Evolutionary conservation across 2,113 vertebrate species (phyloP).

Genomic region (Peromyscus polionotus): DNA sequence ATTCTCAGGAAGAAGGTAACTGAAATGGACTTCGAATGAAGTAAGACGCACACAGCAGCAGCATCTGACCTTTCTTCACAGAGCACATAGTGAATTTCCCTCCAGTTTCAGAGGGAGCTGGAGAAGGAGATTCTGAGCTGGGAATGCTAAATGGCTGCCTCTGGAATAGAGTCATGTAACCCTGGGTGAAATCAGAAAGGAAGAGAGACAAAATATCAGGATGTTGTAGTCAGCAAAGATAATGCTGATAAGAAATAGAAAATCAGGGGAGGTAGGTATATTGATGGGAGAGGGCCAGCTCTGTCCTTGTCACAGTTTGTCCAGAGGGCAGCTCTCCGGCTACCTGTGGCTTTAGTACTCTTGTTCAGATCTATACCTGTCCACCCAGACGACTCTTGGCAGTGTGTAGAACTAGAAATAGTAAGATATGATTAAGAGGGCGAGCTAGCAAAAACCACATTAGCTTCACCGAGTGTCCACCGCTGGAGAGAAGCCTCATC

Average conservation of each 20-base stretch:
- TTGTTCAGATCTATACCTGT: not conserved
- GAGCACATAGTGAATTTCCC: conserved; percentile 11
- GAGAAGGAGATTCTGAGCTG: conserved; percentile 29
- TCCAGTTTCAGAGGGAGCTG: conserved; percentile 42
- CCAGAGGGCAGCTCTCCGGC: conserved; percentile 30
- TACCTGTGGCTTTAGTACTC: not conserved
- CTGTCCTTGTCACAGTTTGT: conserved; percentile 4
- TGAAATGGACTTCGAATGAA: conserved; percentile 60
- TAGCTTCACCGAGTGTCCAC: not conserved
- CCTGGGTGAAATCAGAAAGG: conserved; percentile 32
- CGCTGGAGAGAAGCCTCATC: not conserved
- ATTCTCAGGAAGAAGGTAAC: conserved; percentile 51
- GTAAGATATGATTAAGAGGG: conserved; percentile 42
- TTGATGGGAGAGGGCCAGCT: not conserved
- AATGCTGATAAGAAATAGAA: not conserved
- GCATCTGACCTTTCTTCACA: conserved; percentile 48
- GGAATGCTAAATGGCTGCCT: conserved; percentile 25
- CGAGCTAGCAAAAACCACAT: not conserved
- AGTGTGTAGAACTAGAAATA: conserved; percentile 4
- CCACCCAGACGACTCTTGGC: not conserved
- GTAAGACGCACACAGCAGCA: conserved; percentile 38
- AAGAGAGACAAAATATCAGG: not conserved
- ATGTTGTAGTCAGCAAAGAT: not conserved
- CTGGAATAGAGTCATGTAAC: conserved; percentile 27
- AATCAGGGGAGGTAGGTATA: not conserved